phyloP scores from a whole-genome alignment of 1,140 invertebrate species.

The Procambarus virginalis region DNA sequence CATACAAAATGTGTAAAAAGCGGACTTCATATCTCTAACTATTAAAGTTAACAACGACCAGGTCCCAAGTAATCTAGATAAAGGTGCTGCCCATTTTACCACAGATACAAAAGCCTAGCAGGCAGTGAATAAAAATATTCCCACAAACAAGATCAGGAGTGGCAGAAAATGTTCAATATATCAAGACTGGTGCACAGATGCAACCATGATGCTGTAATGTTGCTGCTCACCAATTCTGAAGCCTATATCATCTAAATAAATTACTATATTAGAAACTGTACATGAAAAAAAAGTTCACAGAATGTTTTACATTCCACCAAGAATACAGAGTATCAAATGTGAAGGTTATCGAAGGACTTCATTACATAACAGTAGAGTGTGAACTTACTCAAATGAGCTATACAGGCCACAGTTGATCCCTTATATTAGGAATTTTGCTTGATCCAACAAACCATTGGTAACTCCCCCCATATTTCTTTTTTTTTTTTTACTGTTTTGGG shows the following conservation, averaged over 20 bases:
- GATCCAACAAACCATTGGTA: no score
- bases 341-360: no score
- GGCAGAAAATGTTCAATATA: not conserved
- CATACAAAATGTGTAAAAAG: not conserved
- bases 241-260: not conserved
- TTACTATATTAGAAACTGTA: not conserved
- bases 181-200: not conserved
- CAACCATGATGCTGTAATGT: not conserved
- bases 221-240: not conserved
- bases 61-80: not conserved
- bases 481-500: no score
- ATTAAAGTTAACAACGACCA: not conserved
- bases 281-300: not conserved
- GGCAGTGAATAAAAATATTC: conserved; percentile 5
- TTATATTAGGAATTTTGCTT: no score
- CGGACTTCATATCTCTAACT: not conserved
- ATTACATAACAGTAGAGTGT: no score
- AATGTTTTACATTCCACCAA: not conserved
- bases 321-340: not conserved
- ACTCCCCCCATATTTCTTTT: no score
- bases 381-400: no score
- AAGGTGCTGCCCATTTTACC: not conserved
- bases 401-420: no score
- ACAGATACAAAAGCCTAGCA: not conserved
- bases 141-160: not conserved